A percentile compares a stretch with the other conserved stretches of the same genome.
These are phyloP conservation scores for Lepilemur septentrionalis DNA, from an alignment of 2,797 vertebrate genomes.

Conservation along the genomic window DNA sequence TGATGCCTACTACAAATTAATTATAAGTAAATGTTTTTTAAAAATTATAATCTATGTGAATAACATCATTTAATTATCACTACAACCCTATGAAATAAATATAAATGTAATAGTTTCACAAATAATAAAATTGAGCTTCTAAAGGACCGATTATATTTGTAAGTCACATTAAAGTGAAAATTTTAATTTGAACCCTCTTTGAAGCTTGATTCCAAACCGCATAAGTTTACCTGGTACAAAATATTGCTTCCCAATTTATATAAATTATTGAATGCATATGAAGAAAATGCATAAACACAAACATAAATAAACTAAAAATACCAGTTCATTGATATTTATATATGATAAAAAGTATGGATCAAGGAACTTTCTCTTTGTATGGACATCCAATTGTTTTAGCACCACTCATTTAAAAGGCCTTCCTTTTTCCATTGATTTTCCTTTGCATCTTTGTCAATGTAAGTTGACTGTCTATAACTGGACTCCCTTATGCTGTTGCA, in stretches of 20 bases:
- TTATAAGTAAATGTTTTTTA: not conserved
- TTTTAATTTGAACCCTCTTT: not conserved
- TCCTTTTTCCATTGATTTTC: not conserved
- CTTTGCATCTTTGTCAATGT: not conserved
- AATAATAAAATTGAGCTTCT: not conserved
- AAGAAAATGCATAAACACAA: not conserved
- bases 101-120: not conserved
- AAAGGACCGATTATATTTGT: not conserved
- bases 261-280: not conserved
- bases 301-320: not conserved
- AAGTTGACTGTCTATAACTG: not conserved
- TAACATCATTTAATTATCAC: not conserved
- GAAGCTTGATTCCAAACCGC: not conserved
- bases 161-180: not conserved
- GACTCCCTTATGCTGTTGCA: not conserved
- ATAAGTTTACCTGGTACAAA: not conserved
- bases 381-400: not conserved
- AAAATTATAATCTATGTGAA: not conserved
- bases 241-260: not conserved
- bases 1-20: not conserved
- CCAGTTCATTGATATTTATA: not conserved
- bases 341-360: not conserved
- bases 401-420: not conserved
- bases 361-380: not conserved
- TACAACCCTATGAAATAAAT: not conserved